Conservation (phyloP, 2,888 invertebrate species). For the Marasmarcha lunaedactyla region DNA sequence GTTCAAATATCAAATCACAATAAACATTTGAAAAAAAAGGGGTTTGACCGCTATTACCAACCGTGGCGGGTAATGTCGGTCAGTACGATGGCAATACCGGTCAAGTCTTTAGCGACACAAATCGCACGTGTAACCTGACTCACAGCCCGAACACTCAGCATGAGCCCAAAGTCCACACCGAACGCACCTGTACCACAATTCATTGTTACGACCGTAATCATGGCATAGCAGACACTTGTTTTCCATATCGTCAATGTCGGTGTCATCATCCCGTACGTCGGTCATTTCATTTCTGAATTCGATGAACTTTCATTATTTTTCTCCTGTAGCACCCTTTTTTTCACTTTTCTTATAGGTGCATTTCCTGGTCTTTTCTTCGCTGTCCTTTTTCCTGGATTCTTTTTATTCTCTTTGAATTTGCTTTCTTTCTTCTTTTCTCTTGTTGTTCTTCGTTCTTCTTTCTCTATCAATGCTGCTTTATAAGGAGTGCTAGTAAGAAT, state of each 20-base stretch:
- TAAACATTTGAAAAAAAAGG: not conserved
- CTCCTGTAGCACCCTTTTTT: not conserved
- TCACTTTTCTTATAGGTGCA: not conserved
- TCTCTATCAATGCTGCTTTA: not conserved
- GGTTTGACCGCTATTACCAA: not conserved
- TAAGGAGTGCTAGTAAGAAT: not conserved
- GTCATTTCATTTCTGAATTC: not conserved
- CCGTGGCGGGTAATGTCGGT: not conserved
- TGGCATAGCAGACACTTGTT: conserved; percentile 1
- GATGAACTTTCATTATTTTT: not conserved
- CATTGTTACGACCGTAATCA: conserved; percentile 2
- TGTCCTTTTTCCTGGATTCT: not conserved
- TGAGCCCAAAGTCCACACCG: conserved; percentile 9
- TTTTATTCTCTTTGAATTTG: not conserved
- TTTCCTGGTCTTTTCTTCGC: not conserved
- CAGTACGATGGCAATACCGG: not conserved
- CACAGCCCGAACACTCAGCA: conserved; percentile 8
- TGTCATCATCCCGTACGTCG: not conserved
- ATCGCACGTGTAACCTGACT: conserved; percentile 4
- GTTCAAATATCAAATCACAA: not conserved
- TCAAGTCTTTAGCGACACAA: not conserved
- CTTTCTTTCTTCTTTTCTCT: not conserved
- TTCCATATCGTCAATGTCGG: not conserved
- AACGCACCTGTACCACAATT: conserved; percentile 6
- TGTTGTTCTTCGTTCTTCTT: not conserved